These are phyloP conservation scores for Biston stratarius DNA, from an alignment of 2,888 invertebrate species.

Conservation along the genomic window DNA sequence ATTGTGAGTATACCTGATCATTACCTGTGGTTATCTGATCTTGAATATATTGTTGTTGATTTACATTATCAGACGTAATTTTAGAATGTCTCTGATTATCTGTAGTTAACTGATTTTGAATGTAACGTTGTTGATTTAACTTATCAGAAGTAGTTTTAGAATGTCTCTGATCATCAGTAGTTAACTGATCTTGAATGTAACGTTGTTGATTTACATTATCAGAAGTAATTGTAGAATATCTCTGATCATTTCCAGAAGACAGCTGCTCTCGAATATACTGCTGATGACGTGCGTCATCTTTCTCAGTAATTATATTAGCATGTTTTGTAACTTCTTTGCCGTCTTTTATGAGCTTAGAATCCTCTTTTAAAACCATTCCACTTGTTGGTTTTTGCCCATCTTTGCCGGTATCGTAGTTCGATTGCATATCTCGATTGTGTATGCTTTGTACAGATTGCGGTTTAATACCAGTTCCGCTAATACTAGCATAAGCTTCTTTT, in stretches of 20 bases:
- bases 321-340: conserved; percentile 74
- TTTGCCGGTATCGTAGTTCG: conserved; percentile 85
- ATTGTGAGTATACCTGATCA: conserved; percentile 45
- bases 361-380: conserved; percentile 71
- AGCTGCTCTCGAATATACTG: conserved; percentile 67
- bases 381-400: conserved; percentile 79
- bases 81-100: conserved; percentile 40
- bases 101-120: conserved; percentile 62
- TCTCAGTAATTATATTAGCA: conserved; percentile 73
- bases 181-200: conserved; percentile 63
- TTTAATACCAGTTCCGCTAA: conserved; percentile 86
- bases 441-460: conserved; percentile 85
- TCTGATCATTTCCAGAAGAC: conserved; percentile 51
- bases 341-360: conserved; percentile 76
- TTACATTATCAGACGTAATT: conserved; percentile 42
- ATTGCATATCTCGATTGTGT: conserved; percentile 83
- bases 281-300: conserved; percentile 73
- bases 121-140: conserved; percentile 62
- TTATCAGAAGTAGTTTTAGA: conserved; percentile 45
- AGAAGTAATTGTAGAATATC: conserved; percentile 44
- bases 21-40: conserved; percentile 59
- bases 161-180: conserved; percentile 45
- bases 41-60: conserved; percentile 66
- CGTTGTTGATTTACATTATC: conserved; percentile 59
- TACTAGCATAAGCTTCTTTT: conserved; percentile 84